Percentiles rank a stretch among this genome's conserved stretches.
phyloP scores from a whole-genome alignment of 1,140 invertebrate species.

The Drosophila lowei region DNA sequence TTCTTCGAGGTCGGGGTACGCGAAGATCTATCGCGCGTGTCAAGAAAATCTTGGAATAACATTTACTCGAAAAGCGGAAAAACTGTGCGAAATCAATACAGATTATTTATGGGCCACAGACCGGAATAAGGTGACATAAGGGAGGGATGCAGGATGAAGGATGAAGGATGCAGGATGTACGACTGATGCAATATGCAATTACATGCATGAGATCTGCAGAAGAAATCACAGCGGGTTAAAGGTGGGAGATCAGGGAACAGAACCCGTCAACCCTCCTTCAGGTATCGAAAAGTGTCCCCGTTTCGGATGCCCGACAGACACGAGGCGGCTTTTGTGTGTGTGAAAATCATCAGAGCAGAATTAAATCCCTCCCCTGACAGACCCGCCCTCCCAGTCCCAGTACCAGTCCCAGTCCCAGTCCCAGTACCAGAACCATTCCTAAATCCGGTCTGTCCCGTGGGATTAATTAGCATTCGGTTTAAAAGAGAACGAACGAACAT shows the following conservation, averaged over 20 bases:
- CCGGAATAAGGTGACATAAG: slow-evolving; percentile 35
- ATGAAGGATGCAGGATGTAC: too few relatives aligned
- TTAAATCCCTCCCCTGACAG: slow-evolving; percentile 49
- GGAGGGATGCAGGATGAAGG: background rate
- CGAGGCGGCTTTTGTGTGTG: slow-evolving; percentile 35
- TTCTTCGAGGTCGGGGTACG: slow-evolving; percentile 25
- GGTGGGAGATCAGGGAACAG: slow-evolving; percentile 20
- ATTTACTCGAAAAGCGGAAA: slow-evolving; percentile 9
- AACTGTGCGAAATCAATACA: slow-evolving; percentile 58
- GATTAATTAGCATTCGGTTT: slow-evolving; percentile 79
- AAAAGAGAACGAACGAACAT: slow-evolving; percentile 21
- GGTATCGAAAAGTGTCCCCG: too few relatives aligned
- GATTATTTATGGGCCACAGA: slow-evolving; percentile 43
- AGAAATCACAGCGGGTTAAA: slow-evolving; percentile 48
- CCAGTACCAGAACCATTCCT: background rate
- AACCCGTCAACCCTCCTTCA: background rate
- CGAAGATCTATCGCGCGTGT: slow-evolving; percentile 50
- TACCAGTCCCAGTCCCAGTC: background rate
- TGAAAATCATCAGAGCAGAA: slow-evolving; percentile 68
- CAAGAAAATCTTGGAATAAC: slow-evolving; percentile 35
- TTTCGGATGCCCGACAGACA: background rate
- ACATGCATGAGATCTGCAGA: slow-evolving; percentile 67
- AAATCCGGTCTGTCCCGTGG: slow-evolving; percentile 28
- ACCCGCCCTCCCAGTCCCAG: slow-evolving; percentile 7
- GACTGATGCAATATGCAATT: slow-evolving; percentile 67